Evolutionary conservation across 2,888 invertebrate genomes (phyloP).

Genomic region (Escarpia spicata): DNA sequence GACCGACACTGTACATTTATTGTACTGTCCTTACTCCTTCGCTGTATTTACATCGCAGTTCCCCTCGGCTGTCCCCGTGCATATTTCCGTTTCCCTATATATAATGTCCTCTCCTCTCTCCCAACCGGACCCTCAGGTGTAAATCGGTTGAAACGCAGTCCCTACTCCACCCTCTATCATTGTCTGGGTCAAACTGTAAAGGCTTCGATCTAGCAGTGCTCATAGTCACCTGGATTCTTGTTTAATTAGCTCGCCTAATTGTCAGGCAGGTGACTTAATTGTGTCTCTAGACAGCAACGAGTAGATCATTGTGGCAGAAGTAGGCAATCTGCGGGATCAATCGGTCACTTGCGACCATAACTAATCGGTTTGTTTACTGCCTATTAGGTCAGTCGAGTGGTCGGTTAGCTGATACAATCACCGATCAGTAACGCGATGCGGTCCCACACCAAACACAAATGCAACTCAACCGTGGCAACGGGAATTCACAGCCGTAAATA

Average conservation of each 20-base stretch:
- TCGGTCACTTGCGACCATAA: background rate
- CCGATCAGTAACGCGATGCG: background rate
- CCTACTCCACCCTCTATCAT: background rate
- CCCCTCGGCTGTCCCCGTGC: background rate
- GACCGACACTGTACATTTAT: background rate
- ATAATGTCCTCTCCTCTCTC: background rate
- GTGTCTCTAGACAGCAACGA: background rate
- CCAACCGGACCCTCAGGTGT: background rate
- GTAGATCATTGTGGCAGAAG: background rate
- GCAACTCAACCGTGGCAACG: background rate
- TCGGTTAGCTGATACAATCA: background rate
- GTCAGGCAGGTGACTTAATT: background rate
- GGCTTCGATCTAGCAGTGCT: background rate
- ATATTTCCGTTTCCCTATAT: background rate
- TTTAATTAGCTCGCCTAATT: background rate
- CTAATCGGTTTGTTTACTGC: conserved; percentile 13
- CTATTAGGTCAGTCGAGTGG: background rate
- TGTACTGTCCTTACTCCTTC: background rate
- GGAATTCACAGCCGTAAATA: background rate
- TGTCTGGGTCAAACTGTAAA: background rate
- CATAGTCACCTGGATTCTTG: background rate
- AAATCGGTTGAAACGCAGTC: background rate
- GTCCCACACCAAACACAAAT: background rate
- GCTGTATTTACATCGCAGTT: background rate
- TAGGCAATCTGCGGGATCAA: background rate